A percentile compares a stretch with the other conserved stretches of the same genome.
Evolutionary conservation across 2,113 vertebrate genomes (phyloP).

Genomic region (Tretioscincus oriximinensis): DNA sequence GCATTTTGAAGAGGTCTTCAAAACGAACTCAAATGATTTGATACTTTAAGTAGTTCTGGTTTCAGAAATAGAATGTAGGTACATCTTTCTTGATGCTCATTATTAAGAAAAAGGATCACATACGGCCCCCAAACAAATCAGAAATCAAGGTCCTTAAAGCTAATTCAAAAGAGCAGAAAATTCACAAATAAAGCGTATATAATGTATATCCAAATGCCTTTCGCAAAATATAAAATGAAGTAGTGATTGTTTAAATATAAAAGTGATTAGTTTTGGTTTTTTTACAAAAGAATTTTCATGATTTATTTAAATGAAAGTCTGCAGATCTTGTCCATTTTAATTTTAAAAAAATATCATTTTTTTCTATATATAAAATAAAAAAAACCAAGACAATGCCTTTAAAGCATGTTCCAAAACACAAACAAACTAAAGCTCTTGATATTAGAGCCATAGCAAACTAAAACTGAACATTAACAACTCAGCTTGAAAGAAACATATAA

Average conservation of each 20-base stretch:
- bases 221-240: neutral
- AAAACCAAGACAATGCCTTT: neutral
- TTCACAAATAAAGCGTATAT: neutral
- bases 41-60: neutral
- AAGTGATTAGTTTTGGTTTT: neutral
- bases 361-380: neutral
- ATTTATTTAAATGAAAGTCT: neutral
- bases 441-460: no score
- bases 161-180: neutral
- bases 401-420: neutral
- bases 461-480: neutral
- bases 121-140: neutral
- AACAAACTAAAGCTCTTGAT: neutral
- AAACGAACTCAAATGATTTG: neutral
- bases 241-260: neutral
- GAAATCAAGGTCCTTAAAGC: neutral
- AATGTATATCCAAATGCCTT: neutral
- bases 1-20: neutral
- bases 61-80: neutral
- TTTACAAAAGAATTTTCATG: neutral
- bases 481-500: neutral
- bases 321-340: neutral
- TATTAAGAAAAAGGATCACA: neutral
- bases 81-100: neutral
- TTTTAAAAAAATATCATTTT: neutral